These are phyloP conservation scores for Corythornis vintsioides DNA, from an alignment of 2,113 vertebrate genomes.

Conservation along the genomic window DNA sequence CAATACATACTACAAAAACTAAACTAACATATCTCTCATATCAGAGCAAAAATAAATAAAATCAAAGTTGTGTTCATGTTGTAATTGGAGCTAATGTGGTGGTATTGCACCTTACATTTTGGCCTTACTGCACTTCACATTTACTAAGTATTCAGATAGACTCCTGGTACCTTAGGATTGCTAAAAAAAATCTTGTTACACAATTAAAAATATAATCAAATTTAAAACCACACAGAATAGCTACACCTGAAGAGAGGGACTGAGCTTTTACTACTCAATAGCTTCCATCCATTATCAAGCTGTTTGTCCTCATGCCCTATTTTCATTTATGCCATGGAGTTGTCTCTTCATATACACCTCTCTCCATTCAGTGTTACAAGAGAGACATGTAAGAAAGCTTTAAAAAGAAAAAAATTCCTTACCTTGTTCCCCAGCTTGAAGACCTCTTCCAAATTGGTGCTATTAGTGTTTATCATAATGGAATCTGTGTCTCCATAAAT, in stretches of 20 bases:
- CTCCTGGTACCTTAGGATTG: not conserved
- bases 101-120: not conserved
- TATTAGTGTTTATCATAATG: slow-evolving; percentile 99
- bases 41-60: not conserved
- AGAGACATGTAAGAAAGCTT: not conserved
- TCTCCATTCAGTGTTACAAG: not conserved
- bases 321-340: not conserved
- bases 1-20: not conserved
- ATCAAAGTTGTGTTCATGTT: not conserved
- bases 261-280: not conserved
- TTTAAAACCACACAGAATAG: not conserved
- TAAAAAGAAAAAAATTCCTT: not conserved
- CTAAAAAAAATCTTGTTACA: not conserved
- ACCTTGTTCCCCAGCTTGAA: slow-evolving; percentile 97
- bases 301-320: not conserved
- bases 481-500: slow-evolving; percentile 99
- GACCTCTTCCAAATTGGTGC: slow-evolving; percentile 91
- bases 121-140: no score
- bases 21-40: not conserved
- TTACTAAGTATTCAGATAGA: not conserved
- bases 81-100: not conserved
- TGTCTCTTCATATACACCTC: not conserved
- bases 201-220: not conserved
- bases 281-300: not conserved
- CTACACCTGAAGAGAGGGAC: not conserved